These are phyloP conservation scores for Hybos culiciformis DNA, from an alignment of 2,888 invertebrate species.

Conservation along the genomic window DNA sequence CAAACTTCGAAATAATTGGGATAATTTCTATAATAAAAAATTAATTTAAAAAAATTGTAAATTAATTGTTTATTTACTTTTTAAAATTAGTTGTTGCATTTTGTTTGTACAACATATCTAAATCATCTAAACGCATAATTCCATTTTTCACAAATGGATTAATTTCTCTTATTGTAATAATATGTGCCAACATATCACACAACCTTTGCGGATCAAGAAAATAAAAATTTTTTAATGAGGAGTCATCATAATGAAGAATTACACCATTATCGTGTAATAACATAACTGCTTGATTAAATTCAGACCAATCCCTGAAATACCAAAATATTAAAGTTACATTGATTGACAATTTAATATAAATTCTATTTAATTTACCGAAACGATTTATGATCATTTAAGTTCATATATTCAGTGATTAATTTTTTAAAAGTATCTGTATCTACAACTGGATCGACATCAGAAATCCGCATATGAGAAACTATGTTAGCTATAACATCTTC, in stretches of 20 bases:
- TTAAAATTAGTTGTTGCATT: too few relatives aligned
- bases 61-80: too few relatives aligned
- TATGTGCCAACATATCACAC: conserved; percentile 93
- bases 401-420: conserved; percentile 34
- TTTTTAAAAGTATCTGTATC: conserved; percentile 61
- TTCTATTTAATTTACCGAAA: conserved; percentile 19
- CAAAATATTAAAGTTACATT: neutral
- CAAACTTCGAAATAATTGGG: too few relatives aligned
- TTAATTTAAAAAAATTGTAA: too few relatives aligned
- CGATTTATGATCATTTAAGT: conserved; percentile 32
- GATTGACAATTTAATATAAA: neutral
- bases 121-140: conserved; percentile 86
- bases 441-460: conserved; percentile 66
- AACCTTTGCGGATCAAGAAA: conserved; percentile 98
- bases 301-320: conserved; percentile 62
- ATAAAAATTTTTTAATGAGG: conserved; percentile 84
- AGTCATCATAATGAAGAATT: conserved; percentile 86
- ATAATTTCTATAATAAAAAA: too few relatives aligned
- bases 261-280: conserved; percentile 98
- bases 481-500: conserved; percentile 82
- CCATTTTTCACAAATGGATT: conserved; percentile 89
- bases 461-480: conserved; percentile 56
- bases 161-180: conserved; percentile 92
- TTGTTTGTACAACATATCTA: conserved; percentile 83
- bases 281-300: conserved; percentile 87